Evolutionary conservation across 2,888 invertebrate genomes (phyloP), one percentile per base, ranked within the genome.

Genomic region (Parnassius orleans): DNA sequence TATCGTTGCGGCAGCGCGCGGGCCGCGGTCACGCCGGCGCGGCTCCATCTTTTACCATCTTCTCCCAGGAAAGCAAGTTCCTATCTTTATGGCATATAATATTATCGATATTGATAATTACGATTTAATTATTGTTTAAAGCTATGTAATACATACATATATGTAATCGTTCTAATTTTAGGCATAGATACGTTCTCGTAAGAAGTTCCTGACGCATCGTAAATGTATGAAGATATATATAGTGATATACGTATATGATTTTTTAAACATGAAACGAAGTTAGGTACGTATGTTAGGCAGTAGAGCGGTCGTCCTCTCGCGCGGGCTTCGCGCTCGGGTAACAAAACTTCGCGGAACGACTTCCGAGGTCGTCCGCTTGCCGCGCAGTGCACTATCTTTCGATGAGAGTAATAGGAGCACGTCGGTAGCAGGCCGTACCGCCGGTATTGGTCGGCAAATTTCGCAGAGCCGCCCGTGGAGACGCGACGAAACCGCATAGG

Each of bases 81-180:
- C 92, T 92, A 92, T 92, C 92, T 92, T 92, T 92, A 92, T 92
- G 92, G 91, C 92, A 92, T 92, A 92, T 92, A 92, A 92, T 92
- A 92, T 91, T 92, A 92, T 92, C 91, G 90, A 90, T 91, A 92
- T 90, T 92, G 92, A 90, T 92, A 91, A 92, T 91, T 92, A 92
- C 92, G 90, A 90, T 92, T 91, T 91, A 92, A 92, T 92, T 90
- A 91, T 91, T 92, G 92, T 92, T 92, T 92, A 92, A 92, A 91
- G 92, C 92, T 92, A 92, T 92, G 92, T 92, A 92, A 92, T 92
- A 91, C 92, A 92, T 92, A 92, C 92, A 90, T 92, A 92, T 92
- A 90, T 92, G 92, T 92, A 92, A 92, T 92, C 92, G 90, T 90
- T 91, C 90, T 91, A 91, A 90, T 90, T 89, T 91, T 92, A 92